Evolutionary conservation across 2,888 invertebrate genomes (phyloP), one percentile per base, ranked within the genome.

Genomic region (Cyrtodaria siliqua): DNA sequence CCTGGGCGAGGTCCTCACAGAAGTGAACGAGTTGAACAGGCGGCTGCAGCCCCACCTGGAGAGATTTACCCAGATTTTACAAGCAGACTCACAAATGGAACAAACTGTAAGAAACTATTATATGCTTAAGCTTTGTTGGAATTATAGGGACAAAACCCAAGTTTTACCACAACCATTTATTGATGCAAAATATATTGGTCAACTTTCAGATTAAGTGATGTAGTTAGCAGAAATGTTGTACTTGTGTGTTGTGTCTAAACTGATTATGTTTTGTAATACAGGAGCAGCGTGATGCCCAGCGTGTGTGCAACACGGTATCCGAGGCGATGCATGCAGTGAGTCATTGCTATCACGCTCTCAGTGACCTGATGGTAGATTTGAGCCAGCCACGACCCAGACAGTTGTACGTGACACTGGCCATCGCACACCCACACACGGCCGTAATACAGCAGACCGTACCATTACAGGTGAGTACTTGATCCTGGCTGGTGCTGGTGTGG

Each of bases 331-430:
- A 98, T 92, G 96, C 95, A 83, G 94, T 98, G 86, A 95, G 97
- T 1, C 98, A 98, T 90, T 96, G 96, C 1, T 97, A 96, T 92
- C 98, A 98, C 91, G 96, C 96, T 0, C 94, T 97, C 55, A 97
- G 97, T 88, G 98, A 98, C 91, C 95, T 98, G 56, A 96, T 96
- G 92, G 94, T 96, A 55, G 95, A 96, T 88, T 94, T 96, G 77
- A 94, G 95, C 33, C 94, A 95, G 82, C 94, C 95, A 4, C 95
- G 96, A 4, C 96, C 96, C 0, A 94, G 97, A 71, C 94, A 95
- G 73, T 94, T 97, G 29, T 82, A 84, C 38, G 90, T 90, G 16
- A 81, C 86, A 23, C 79, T 86, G 59, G 78, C 81, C n/a, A 69
- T 83, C 38, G 77, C 85, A n/a, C 82, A 86, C n/a, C 83, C 83